phyloP scores from a whole-genome alignment of 2,888 invertebrate species.

The Hartigia nigra region DNA sequence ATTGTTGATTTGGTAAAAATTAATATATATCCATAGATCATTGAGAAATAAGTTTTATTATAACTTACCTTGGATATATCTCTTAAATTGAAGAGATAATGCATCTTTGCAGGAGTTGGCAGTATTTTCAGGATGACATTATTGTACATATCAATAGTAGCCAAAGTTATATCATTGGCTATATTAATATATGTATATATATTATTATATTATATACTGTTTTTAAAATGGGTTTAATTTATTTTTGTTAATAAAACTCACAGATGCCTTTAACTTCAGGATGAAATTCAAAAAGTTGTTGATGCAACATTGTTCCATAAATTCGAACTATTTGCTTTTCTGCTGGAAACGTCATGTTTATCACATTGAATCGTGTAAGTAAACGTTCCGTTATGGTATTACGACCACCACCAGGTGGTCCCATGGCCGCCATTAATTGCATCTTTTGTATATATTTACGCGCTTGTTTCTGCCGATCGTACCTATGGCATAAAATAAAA shows the following conservation, averaged over 20 bases:
- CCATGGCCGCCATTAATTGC: constrained; percentile 84
- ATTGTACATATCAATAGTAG: constrained; percentile 83
- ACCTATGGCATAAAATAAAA: constrained; percentile 58
- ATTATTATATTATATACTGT: constrained; percentile 16
- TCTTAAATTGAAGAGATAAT: constrained; percentile 89
- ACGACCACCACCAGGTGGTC: constrained; percentile 88
- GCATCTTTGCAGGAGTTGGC: constrained; percentile 90
- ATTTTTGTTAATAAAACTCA: constrained; percentile 53
- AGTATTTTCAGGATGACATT: constrained; percentile 79
- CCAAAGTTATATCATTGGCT: constrained; percentile 76
- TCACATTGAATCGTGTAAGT: constrained; percentile 80
- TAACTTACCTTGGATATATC: constrained; percentile 83
- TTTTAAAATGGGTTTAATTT: constrained; percentile 15
- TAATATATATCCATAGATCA: neutral
- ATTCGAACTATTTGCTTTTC: constrained; percentile 82
- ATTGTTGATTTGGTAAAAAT: neutral
- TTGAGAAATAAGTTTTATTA: neutral
- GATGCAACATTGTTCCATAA: constrained; percentile 85
- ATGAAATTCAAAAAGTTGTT: constrained; percentile 82
- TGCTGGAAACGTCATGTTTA: constrained; percentile 86
- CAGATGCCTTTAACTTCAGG: constrained; percentile 82
- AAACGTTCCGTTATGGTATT: constrained; percentile 83
- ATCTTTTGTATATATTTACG: constrained; percentile 83
- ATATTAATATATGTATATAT: constrained; percentile 25
- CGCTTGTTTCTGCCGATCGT: constrained; percentile 82